Base-by-base conservation (phyloP, 2,888 invertebrate genomes). In the Anoncus sp. region DNA sequence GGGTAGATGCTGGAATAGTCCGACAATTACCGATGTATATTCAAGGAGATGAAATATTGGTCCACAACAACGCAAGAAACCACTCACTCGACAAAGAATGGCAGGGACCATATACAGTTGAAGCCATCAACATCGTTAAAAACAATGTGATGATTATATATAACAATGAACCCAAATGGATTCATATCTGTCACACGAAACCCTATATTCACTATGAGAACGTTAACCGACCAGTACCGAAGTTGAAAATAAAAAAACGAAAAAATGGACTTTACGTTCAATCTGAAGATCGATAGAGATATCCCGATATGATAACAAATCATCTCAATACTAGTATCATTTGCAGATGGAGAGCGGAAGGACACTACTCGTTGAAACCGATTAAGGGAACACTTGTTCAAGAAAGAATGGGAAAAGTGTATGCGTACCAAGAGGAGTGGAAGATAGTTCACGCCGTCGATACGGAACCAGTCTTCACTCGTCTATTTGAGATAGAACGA, bases 351-450 rank as follows among this genome's bases (percentile, higher is more conserved):
- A 7, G 43, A 43, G 66, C 55, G 7, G 55, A 67, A 7, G 66
- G 66, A 7, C 9, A 67, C 18, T 55, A 55, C 16, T 5, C 43
- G 24, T 31, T 67, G 14, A 40, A 55, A 43, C 55, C 66, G 14
- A 43, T 55, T 40, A 5, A 67, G 9, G 66, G 66, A 18, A 67
- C 66, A 16, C 55, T 67, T 14, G 55, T 67, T n/a, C 66, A 67
- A 27, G 43, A 67, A 12, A 53, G 20, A 9, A 27, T 55, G 4
- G 66, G 66, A 6, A 55, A 67, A 6, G 66, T 63, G 12, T 67
- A 55, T 18, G 66, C 16, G 5, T 67, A 67, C 10, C 66, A 67
- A 27, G 66, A 67, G 14, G 66, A 67, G n/a, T 67, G 66, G 66
- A 67, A 40, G 20, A 20, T 67, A 53, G 20, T 67, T 5, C 43